These are phyloP conservation scores for Laticauda laticaudata DNA, from an alignment of 2,113 vertebrate species.

Conservation along the genomic window DNA sequence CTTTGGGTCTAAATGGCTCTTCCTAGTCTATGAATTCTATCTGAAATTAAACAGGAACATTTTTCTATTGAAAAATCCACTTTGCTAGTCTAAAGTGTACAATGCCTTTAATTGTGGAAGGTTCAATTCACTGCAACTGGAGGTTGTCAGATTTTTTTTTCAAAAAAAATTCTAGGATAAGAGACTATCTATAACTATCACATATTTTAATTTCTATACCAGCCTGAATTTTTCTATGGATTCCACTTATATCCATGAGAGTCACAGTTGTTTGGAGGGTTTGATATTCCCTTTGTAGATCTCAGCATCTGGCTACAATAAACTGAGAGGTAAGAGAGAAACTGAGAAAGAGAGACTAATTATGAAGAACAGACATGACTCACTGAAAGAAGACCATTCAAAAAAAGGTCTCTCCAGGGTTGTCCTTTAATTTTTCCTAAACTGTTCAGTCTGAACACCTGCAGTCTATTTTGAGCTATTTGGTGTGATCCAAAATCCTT, in stretches of 20 bases:
- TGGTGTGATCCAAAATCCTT: constrained; percentile 29
- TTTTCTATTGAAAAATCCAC: background rate
- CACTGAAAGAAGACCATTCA: background rate
- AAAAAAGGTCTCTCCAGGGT: background rate
- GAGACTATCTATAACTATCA: background rate
- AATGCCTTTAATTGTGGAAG: background rate
- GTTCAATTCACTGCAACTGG: background rate
- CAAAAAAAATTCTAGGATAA: background rate
- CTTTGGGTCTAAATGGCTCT: background rate
- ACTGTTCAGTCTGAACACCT: constrained; percentile 22
- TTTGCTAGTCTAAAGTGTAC: background rate
- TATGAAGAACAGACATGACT: constrained; percentile 20
- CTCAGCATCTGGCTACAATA: background rate
- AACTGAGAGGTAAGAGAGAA: constrained; percentile 35
- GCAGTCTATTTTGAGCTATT: constrained; percentile 36
- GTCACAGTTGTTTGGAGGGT: background rate
- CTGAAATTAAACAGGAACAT: background rate
- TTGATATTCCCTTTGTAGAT: constrained; percentile 24
- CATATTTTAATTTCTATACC: background rate
- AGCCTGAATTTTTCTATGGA: background rate
- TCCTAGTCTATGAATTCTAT: background rate
- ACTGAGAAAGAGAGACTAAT: constrained; percentile 37
- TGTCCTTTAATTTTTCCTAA: constrained; percentile 36
- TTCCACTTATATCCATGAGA: constrained; percentile 14
- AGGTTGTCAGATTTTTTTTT: background rate